Evolutionary conservation across 2,113 vertebrate genomes (phyloP).

Genomic region (Chamaea fasciata): DNA sequence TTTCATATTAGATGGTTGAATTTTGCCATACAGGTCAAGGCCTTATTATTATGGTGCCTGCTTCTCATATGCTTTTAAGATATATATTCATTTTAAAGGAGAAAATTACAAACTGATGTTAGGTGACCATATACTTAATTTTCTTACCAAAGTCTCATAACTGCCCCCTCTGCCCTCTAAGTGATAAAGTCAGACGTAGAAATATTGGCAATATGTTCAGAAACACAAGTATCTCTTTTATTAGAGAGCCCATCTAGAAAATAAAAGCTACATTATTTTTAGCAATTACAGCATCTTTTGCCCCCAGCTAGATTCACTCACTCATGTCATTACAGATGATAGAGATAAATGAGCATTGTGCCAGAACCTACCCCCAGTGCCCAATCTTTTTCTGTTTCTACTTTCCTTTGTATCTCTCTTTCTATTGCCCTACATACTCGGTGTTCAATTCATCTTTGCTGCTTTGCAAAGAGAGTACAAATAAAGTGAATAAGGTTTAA

Average conservation of each 20-base stretch:
- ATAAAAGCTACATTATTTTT: background rate
- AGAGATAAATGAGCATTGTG: background rate
- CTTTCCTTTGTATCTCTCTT: background rate
- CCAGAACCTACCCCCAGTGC: background rate
- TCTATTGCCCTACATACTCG: background rate
- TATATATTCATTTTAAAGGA: background rate
- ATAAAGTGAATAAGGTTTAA: background rate
- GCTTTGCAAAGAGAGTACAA: background rate
- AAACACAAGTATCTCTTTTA: background rate
- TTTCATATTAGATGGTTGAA: background rate
- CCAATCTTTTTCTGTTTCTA: background rate
- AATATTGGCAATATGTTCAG: background rate
- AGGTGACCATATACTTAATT: background rate
- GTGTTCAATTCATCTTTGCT: background rate
- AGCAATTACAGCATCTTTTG: background rate
- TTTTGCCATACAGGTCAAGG: background rate
- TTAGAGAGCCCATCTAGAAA: background rate
- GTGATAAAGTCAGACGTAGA: background rate
- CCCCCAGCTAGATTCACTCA: background rate
- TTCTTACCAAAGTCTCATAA: background rate
- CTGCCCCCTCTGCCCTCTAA: background rate
- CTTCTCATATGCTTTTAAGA: background rate
- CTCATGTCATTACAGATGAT: background rate
- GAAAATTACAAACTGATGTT: background rate
- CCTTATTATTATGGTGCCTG: background rate